phyloP scores from a whole-genome alignment of 2,113 vertebrate genomes.

The Climacteris rufus region DNA sequence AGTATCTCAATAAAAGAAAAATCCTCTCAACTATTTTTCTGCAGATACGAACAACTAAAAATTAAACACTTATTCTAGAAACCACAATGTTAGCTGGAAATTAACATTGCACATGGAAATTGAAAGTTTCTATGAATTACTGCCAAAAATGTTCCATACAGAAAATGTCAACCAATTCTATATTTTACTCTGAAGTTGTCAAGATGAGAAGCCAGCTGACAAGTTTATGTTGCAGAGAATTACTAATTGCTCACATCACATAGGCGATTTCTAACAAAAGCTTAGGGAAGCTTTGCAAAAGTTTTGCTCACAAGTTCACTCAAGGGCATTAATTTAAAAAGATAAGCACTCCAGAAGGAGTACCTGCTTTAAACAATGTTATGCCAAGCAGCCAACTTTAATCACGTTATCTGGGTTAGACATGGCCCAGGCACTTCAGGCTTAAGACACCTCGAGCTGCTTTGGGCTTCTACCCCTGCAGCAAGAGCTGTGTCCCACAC shows the following conservation, averaged over 20 bases:
- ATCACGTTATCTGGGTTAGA: not conserved
- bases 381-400: not conserved
- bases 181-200: conserved; percentile 38
- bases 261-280: conserved; percentile 28
- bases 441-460: not conserved
- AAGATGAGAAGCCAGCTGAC: conserved; percentile 51
- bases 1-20: not conserved
- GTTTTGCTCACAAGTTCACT: not conserved
- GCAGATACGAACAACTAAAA: not conserved
- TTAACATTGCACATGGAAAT: not conserved
- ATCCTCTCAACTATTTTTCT: not conserved
- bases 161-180: conserved; percentile 22
- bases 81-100: not conserved
- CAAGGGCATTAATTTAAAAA: conserved; percentile 14
- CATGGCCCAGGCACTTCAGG: not conserved
- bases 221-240: conserved; percentile 22
- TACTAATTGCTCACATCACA: conserved; percentile 64
- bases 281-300: conserved; percentile 12
- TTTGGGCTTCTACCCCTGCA: not conserved
- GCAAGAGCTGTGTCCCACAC: not conserved
- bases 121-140: not conserved
- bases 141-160: conserved; percentile 19
- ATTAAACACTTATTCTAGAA: not conserved
- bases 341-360: not conserved
- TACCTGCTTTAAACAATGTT: not conserved